A percentile compares a stretch with the other conserved stretches of the same genome.
phyloP scores from a whole-genome alignment of 2,113 vertebrate genomes.

The Cathartes aura region DNA sequence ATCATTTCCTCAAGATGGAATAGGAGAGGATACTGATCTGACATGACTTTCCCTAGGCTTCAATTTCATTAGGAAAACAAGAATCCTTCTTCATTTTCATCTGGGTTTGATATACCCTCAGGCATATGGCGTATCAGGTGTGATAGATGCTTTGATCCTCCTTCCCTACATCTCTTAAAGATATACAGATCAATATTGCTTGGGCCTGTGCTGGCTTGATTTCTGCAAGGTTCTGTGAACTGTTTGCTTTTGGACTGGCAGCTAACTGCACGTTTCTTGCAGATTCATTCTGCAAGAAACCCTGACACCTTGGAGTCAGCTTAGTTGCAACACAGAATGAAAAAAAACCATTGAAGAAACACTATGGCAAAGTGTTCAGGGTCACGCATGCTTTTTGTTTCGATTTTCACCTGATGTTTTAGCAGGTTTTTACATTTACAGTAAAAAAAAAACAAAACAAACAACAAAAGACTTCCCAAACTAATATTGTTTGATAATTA shows the following conservation, averaged over 20 bases:
- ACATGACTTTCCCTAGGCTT: constrained; percentile 30
- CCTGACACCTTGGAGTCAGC: neutral
- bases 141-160: neutral
- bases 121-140: neutral
- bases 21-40: constrained; percentile 1
- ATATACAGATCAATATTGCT: neutral
- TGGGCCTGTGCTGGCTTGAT: neutral
- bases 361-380: neutral
- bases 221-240: neutral
- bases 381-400: accelerated
- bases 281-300: no score
- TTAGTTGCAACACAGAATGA: neutral
- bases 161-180: neutral
- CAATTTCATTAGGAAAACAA: constrained; percentile 46
- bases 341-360: neutral
- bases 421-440: neutral
- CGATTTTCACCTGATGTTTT: accelerated
- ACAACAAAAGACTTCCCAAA: neutral
- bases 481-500: neutral
- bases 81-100: constrained; percentile 1
- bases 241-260: no score
- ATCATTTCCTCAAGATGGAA: constrained; percentile 78
- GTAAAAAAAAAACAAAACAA: neutral
- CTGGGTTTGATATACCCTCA: neutral
- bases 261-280: neutral